Evolutionary conservation across 1,140 invertebrate species (phyloP).

Genomic region (Drosophila murphyi): DNA sequence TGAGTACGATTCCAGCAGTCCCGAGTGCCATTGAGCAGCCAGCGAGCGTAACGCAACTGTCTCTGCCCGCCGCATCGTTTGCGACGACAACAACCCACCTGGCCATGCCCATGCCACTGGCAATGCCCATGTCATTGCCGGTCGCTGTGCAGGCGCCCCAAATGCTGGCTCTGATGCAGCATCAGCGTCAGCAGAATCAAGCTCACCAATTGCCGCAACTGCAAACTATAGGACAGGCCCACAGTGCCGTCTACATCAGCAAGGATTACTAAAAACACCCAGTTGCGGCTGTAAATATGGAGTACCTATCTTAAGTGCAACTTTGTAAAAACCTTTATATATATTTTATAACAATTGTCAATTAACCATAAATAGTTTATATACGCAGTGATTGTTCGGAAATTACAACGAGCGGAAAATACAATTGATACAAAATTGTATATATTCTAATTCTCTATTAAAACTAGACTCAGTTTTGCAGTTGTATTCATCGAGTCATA

Average conservation of each 20-base stretch:
- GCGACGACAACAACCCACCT: conserved; percentile 48
- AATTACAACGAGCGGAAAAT: not conserved
- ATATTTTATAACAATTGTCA: conserved; percentile 45
- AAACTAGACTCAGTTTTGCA: too few species aligned
- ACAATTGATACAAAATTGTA: too few species aligned
- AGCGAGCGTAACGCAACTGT: conserved; percentile 16
- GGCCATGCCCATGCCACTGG: conserved; percentile 52
- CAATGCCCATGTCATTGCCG: conserved; percentile 64
- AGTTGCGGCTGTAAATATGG: not conserved
- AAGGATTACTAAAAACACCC: conserved; percentile 58
- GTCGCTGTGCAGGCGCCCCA: conserved; percentile 62
- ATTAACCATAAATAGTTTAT: conserved; percentile 41
- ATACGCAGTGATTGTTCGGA: not conserved
- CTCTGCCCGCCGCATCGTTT: conserved; percentile 32
- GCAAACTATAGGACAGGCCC: conserved; percentile 30
- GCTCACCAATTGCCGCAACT: conserved; percentile 23
- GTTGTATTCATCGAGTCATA: too few species aligned
- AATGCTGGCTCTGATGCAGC: conserved; percentile 72
- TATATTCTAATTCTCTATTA: too few species aligned
- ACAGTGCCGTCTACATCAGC: conserved; percentile 62
- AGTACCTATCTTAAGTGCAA: conserved; percentile 62
- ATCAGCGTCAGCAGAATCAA: conserved; percentile 50
- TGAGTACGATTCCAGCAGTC: conserved; percentile 12
- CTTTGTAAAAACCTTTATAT: conserved; percentile 47
- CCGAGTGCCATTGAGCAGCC: conserved; percentile 41